Conservation (phyloP, 2,888 invertebrate genomes). For the Pterostichus niger region DNA sequence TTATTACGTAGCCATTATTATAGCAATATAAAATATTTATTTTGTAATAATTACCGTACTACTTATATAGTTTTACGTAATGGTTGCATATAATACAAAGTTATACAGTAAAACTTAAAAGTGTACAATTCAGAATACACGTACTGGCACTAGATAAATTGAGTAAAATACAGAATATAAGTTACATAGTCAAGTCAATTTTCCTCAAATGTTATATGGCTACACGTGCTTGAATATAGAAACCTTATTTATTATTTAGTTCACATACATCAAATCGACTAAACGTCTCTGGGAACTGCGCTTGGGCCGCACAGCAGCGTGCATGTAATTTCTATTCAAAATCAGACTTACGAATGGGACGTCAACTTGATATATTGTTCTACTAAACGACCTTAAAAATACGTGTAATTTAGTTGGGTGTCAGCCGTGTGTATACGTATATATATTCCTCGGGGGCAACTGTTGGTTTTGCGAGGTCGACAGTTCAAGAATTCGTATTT, state of each 20-base stretch:
- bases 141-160: constrained; percentile 31
- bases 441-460: constrained; percentile 47
- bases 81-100: too few species aligned
- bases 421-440: constrained; percentile 45
- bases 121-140: neutral
- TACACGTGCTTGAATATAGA: constrained; percentile 29
- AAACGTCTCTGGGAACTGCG: constrained; percentile 40
- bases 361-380: constrained; percentile 57
- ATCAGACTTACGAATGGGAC: constrained; percentile 55
- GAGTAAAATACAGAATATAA: constrained; percentile 33
- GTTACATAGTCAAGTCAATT: constrained; percentile 22
- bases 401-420: constrained; percentile 57
- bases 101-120: too few species aligned
- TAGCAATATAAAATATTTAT: too few species aligned
- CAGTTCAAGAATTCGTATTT: constrained; percentile 54
- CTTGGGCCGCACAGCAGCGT: constrained; percentile 31
- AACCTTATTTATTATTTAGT: constrained; percentile 53
- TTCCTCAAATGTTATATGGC: constrained; percentile 31
- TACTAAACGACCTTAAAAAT: constrained; percentile 56
- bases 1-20: too few species aligned
- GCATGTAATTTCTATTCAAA: constrained; percentile 56
- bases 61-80: too few species aligned
- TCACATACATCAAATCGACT: constrained; percentile 56
- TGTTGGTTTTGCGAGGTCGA: constrained; percentile 36
- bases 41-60: too few species aligned